Conservation (phyloP, 64 coral and sea anemone species). For the Montipora efflorescens region DNA sequence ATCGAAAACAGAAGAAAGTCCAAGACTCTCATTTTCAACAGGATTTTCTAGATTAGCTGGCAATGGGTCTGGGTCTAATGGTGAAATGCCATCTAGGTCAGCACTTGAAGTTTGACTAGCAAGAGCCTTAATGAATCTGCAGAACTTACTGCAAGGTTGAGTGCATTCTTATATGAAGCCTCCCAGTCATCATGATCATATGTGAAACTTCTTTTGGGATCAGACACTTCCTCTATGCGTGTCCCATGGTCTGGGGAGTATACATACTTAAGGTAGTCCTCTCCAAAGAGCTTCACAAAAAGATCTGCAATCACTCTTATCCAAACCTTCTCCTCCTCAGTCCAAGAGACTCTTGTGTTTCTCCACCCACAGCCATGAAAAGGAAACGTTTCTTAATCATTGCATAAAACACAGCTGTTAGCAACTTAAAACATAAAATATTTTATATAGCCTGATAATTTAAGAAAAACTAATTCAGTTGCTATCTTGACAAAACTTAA, state of each 20-base stretch:
- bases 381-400: not conserved
- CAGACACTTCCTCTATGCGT: not conserved
- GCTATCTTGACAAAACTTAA: no score
- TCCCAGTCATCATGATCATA: constrained; percentile 50
- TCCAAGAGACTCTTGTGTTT: constrained; percentile 4
- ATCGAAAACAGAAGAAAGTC: not conserved
- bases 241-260: constrained; percentile 41
- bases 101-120: not conserved
- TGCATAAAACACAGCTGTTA: no score
- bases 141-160: not conserved
- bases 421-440: no score
- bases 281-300: constrained; percentile 48
- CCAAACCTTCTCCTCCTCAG: constrained; percentile 39
- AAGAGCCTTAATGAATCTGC: constrained; percentile 24
- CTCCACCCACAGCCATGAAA: constrained; percentile 65
- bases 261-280: constrained; percentile 40
- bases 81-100: not conserved
- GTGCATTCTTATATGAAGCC: not conserved
- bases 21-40: not conserved
- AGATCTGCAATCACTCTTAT: constrained; percentile 31
- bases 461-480: no score
- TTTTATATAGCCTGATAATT: no score
- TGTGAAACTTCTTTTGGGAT: constrained; percentile 25
- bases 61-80: not conserved
- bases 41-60: not conserved